Evolutionary conservation across 1,140 invertebrate genomes (phyloP), one percentile per base, ranked within the genome.

Genomic region (Drosophila equinoxialis): DNA sequence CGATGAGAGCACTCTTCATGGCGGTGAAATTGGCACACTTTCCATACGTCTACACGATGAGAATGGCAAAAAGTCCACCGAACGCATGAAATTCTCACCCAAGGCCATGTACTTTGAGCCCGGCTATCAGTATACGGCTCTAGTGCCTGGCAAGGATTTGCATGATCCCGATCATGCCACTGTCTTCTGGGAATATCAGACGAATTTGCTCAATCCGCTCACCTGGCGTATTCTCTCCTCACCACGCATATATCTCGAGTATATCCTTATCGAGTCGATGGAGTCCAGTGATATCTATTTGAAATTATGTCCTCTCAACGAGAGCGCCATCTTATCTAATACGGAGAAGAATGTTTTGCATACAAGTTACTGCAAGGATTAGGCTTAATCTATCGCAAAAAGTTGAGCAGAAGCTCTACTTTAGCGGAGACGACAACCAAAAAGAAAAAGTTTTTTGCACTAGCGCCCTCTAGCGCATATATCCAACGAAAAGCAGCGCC

Each of bases 151-250:
- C 1, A 93, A 94, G 23, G 93, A 95, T 69, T 93, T 97, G 1
- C 95, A 94, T 1, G 91, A 94, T 54, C 94, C 96, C 1, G 91
- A 92, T 11, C 93, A 94, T 6, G 94, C 95, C 1, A 94, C 95
- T 70, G 93, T 97, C 1, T 94, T 95, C 74, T 97, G 96, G 96
- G 94, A 95, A 76, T 96, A 96, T 74, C 94, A 95, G 68, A 95
- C 95, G 1, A 96, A 94, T 62, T 83, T 96, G 7, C 94, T 97
- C 68, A 97, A 97, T 92, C 96, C 96, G 0, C 93, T 97, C 42
- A 97, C 96, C 0, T 97, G 96, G 96, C 93, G 96, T 65, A 91
- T 97, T 5, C 91, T 97, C 7, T 93, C 95, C 62, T 94, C 94
- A 14, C 95, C 96, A 0, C 94, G 94, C 62, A 94, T 96, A 41